phyloP scores from a whole-genome alignment of 2,888 invertebrate species.

The Tenthredo notha region DNA sequence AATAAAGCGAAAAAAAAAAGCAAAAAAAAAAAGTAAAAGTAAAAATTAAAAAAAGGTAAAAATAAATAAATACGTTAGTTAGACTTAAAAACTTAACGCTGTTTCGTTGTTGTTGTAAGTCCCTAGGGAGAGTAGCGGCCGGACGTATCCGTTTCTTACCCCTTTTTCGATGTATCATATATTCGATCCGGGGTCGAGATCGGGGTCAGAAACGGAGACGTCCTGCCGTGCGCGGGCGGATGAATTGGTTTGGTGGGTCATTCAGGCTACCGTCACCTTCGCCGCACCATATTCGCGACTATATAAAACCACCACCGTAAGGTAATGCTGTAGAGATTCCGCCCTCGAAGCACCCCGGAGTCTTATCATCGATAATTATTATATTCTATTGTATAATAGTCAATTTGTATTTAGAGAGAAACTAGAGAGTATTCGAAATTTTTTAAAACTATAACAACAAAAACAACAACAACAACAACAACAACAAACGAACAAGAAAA shows the following conservation, averaged over 20 bases:
- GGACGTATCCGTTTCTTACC: neutral
- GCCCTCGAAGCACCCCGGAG: conserved; percentile 27
- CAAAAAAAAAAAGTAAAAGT: conserved; percentile 48
- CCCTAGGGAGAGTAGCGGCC: conserved; percentile 36
- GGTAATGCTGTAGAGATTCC: conserved; percentile 14
- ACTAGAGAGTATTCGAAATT: neutral
- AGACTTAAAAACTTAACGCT: conserved; percentile 64
- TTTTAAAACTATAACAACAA: neutral
- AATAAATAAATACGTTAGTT: conserved; percentile 66
- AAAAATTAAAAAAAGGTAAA: conserved; percentile 52
- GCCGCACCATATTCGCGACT: conserved; percentile 27
- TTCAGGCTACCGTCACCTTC: conserved; percentile 20
- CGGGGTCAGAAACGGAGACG: conserved; percentile 35
- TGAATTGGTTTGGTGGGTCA: conserved; percentile 36
- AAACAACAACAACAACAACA: neutral
- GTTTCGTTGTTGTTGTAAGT: conserved; percentile 67
- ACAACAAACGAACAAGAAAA: neutral
- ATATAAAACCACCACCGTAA: conserved; percentile 27
- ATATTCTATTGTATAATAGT: conserved; percentile 27
- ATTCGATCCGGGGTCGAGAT: conserved; percentile 22
- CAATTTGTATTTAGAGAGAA: neutral
- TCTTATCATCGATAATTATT: conserved; percentile 3
- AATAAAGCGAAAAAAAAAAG: neutral
- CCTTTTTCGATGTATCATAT: conserved; percentile 18
- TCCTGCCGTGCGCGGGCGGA: conserved; percentile 24